Percentiles rank a stretch among this genome's conserved stretches.
Evolutionary conservation across 2,797 vertebrate species (phyloP).

Genomic region (Lepilemur ruficaudatus): DNA sequence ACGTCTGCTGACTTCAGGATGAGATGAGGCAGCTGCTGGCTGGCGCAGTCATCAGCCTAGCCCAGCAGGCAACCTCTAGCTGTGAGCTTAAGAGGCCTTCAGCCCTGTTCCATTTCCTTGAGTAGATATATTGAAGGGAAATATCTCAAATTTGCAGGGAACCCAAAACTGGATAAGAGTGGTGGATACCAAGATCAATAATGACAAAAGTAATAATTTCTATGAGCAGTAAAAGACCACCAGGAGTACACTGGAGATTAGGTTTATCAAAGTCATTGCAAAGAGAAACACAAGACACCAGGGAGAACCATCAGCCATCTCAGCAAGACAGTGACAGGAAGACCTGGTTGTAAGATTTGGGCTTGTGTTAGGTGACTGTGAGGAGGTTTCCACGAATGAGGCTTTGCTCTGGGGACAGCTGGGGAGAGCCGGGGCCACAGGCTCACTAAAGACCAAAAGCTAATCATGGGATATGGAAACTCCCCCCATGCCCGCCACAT

Average conservation of each 20-base stretch:
- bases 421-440: background rate
- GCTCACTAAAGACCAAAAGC: background rate
- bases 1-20: background rate
- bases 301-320: background rate
- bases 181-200: background rate
- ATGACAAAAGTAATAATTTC: background rate
- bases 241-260: background rate
- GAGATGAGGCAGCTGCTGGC: too few relatives aligned
- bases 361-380: background rate
- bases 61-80: background rate
- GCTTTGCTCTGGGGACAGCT: background rate
- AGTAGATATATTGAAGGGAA: background rate
- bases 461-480: too few relatives aligned
- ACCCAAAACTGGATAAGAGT: background rate
- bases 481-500: rapidly evolving
- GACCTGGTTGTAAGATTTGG: background rate
- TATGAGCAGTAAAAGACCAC: background rate
- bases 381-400: background rate
- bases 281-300: background rate
- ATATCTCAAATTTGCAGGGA: background rate
- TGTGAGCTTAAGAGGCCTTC: background rate
- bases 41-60: background rate
- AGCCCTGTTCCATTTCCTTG: background rate
- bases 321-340: background rate
- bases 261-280: background rate